Percentiles rank a stretch among this genome's conserved stretches.
These are phyloP conservation scores for Allolobophora icterica DNA, from an alignment of 2,888 invertebrate genomes.

Conservation along the genomic window DNA sequence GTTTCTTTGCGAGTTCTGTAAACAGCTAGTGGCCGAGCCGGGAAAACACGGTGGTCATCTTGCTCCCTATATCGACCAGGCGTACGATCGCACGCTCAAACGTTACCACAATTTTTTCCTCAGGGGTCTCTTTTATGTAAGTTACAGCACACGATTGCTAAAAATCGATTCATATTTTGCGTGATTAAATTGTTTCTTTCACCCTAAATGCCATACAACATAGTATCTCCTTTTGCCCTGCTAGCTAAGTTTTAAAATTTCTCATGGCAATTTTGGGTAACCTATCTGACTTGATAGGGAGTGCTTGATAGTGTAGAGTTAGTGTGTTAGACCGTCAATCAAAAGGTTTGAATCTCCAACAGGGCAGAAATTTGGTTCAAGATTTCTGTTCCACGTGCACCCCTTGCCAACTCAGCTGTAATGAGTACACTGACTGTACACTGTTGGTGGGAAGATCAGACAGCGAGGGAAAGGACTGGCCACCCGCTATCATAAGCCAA, in stretches of 20 bases:
- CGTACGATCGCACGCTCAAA: conserved; percentile 38
- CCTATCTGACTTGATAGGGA: neutral
- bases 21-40: neutral
- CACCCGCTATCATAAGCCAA: too few relatives aligned
- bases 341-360: too few relatives aligned
- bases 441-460: too few relatives aligned
- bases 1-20: conserved; percentile 35
- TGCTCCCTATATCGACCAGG: conserved; percentile 20
- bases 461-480: too few relatives aligned
- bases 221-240: neutral
- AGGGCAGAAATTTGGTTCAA: too few relatives aligned
- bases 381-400: too few relatives aligned
- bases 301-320: too few relatives aligned
- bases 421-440: too few relatives aligned
- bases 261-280: neutral
- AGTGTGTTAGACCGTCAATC: too few relatives aligned
- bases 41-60: neutral
- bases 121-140: conserved; percentile 38
- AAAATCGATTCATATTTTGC: neutral
- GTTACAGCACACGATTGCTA: neutral
- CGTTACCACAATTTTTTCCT: conserved; percentile 40
- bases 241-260: neutral
- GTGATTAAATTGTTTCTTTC: neutral
- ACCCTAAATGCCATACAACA: neutral
- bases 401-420: too few relatives aligned